phyloP scores from a whole-genome alignment of 1,140 invertebrate species.

The Pissodes strobi region DNA sequence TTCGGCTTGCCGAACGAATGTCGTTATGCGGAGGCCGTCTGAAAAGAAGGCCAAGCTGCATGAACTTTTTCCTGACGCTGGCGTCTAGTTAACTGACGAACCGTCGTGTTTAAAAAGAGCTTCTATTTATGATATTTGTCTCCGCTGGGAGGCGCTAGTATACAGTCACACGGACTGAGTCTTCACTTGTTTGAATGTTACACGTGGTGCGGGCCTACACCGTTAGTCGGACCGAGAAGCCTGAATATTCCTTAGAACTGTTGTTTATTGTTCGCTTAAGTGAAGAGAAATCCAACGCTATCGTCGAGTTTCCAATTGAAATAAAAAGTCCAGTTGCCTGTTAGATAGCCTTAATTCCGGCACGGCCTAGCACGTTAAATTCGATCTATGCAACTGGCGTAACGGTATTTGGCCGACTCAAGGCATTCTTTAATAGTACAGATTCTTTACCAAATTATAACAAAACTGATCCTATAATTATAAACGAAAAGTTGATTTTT shows the following conservation, averaged over 20 bases:
- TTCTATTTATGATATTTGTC: conserved; percentile 22
- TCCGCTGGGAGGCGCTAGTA: conserved; percentile 44
- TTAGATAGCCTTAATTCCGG: conserved; percentile 31
- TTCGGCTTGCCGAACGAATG: conserved; percentile 9
- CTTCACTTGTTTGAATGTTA: conserved; percentile 55
- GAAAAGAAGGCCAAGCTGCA: conserved; percentile 51
- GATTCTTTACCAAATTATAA: too few species aligned
- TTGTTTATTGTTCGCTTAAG: conserved; percentile 15
- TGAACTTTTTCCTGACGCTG: conserved; percentile 49
- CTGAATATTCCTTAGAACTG: conserved; percentile 14
- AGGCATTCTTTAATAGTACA: too few species aligned
- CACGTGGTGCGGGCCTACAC: conserved; percentile 41
- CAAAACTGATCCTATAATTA: too few species aligned
- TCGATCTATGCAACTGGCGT: conserved; percentile 14
- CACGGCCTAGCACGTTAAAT: conserved; percentile 2
- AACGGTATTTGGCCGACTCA: conserved; percentile 10
- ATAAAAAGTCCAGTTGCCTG: conserved; percentile 23
- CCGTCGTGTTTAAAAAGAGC: conserved; percentile 10
- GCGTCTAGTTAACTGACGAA: conserved; percentile 33
- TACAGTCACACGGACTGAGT: conserved; percentile 55
- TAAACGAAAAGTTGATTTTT: too few species aligned
- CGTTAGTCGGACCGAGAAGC: conserved; percentile 15
- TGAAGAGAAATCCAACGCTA: conserved; percentile 19
- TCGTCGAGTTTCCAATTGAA: conserved; percentile 9
- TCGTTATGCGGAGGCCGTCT: conserved; percentile 31